Evolutionary conservation across 2,888 invertebrate genomes (phyloP).

Genomic region (Cheilosia impressa): DNA sequence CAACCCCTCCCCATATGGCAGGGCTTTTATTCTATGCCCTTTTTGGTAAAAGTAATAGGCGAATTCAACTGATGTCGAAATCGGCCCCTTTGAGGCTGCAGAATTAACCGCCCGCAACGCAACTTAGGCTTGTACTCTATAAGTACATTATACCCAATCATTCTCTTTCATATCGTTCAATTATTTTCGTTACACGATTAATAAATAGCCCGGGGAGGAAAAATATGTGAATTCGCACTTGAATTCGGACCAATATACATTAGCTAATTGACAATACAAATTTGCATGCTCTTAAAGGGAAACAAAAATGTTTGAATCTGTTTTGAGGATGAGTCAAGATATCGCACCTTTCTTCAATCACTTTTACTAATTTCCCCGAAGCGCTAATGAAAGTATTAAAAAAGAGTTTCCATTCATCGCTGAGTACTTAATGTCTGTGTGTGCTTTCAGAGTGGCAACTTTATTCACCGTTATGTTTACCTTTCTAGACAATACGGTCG

Average conservation of each 20-base stretch:
- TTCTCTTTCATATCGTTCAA: no score
- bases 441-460: conserved; percentile 1
- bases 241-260: not conserved
- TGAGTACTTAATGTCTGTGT: conserved; percentile 17
- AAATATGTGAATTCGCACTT: no score
- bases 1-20: no score
- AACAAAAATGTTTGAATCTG: not conserved
- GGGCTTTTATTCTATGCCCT: no score
- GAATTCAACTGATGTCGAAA: no score
- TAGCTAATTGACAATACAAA: not conserved
- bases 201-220: not conserved
- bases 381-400: conserved; percentile 63
- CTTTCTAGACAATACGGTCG: not conserved
- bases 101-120: no score
- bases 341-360: conserved; percentile 66
- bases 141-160: no score
- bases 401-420: conserved; percentile 25
- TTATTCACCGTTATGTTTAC: conserved; percentile 16
- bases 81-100: no score
- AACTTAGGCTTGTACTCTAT: no score
- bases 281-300: not conserved
- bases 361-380: conserved; percentile 61
- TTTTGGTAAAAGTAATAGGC: no score
- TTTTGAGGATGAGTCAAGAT: conserved; percentile 26
- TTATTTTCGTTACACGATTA: no score